Evolutionary conservation across 2,113 vertebrate species (phyloP).

Genomic region (Catharus minimus): DNA sequence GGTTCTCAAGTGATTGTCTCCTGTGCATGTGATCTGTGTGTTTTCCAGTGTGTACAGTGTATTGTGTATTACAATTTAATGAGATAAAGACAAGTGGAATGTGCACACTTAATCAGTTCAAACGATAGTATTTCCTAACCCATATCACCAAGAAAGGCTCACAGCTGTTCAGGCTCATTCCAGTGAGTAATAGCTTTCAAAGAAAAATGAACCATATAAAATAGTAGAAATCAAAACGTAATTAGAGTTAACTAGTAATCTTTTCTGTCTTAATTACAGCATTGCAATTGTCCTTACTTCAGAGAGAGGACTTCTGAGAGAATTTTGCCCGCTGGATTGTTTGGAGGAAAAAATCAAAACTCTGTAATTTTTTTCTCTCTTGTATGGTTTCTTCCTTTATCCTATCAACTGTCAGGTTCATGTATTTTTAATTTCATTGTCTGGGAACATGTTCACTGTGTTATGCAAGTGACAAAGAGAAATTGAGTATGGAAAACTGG

Average conservation of each 20-base stretch:
- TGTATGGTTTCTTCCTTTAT: not conserved
- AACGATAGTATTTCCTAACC: conserved; percentile 4
- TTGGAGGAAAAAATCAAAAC: not conserved
- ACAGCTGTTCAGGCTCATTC: conserved; percentile 26
- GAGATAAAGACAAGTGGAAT: conserved; percentile 18
- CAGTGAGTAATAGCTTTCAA: conserved; percentile 1
- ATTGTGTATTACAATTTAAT: not conserved
- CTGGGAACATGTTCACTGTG: not conserved
- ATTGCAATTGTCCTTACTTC: not conserved
- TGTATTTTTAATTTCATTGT: not conserved
- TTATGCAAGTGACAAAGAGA: not conserved
- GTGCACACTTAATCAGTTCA: not conserved
- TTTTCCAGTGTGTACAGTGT: not conserved
- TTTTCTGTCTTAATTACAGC: not conserved
- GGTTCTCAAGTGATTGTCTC: not conserved
- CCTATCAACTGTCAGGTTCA: not conserved
- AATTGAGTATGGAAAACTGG: not conserved
- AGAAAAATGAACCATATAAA: conserved; percentile 34
- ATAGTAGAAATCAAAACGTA: conserved; percentile 18
- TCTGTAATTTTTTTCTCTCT: not conserved
- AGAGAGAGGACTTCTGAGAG: not conserved
- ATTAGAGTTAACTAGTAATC: not conserved
- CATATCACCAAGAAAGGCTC: not conserved
- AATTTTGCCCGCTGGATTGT: not conserved
- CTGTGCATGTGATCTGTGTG: not conserved